Evolutionary conservation across 2,113 vertebrate genomes (phyloP).

Genomic region (Ammodytes marinus): DNA sequence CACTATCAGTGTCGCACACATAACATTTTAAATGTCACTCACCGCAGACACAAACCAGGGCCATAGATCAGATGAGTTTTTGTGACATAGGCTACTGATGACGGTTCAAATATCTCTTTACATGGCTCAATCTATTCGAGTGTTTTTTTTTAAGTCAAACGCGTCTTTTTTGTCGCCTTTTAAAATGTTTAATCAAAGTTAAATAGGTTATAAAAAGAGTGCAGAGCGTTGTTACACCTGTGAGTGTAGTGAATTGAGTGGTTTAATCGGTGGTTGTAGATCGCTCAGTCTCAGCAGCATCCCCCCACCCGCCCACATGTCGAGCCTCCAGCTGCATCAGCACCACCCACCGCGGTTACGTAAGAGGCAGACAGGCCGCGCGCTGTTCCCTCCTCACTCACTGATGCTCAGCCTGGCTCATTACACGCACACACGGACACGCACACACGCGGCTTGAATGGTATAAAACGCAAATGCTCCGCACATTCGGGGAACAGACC

Average conservation of each 20-base stretch:
- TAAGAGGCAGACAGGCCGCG: conserved; percentile 27
- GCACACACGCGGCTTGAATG: not conserved
- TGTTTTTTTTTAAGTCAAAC: not conserved
- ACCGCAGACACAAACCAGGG: too few species aligned
- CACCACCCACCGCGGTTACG: conserved; percentile 41
- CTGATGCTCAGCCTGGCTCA: conserved; percentile 12
- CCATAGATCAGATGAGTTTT: not conserved
- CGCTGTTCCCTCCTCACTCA: conserved; percentile 12
- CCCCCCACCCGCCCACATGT: conserved; percentile 2
- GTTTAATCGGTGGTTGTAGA: not conserved
- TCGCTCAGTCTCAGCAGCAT: not conserved
- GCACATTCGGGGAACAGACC: not conserved
- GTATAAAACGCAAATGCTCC: conserved; percentile 9
- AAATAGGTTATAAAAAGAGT: not conserved
- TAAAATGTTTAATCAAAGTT: not conserved
- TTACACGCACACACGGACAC: too few species aligned
- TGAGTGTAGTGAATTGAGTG: not conserved
- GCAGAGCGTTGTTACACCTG: too few species aligned
- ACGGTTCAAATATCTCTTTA: not conserved
- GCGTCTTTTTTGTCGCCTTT: not conserved
- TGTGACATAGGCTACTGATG: not conserved
- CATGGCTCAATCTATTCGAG: not conserved
- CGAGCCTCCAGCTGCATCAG: conserved; percentile 49
- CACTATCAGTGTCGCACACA: not conserved
- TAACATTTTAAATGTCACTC: not conserved